These are phyloP conservation scores for Agrypnus murinus DNA, from an alignment of 2,888 invertebrate species.

Conservation along the genomic window DNA sequence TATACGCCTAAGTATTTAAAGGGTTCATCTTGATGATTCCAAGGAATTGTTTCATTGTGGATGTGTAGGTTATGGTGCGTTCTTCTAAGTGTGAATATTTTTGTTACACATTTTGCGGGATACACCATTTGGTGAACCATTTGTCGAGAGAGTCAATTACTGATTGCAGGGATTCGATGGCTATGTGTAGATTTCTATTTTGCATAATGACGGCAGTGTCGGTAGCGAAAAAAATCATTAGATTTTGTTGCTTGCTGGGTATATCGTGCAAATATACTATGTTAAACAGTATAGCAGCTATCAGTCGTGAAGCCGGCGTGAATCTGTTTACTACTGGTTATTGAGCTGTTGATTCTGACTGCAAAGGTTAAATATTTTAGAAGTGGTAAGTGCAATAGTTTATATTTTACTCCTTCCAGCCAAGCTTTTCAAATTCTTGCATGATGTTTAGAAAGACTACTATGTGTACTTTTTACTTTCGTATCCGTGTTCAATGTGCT, in stretches of 20 bases:
- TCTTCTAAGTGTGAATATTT: neutral
- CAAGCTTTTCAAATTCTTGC: neutral
- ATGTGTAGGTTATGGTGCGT: neutral
- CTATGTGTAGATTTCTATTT: constrained; percentile 3
- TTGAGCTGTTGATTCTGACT: constrained; percentile 7
- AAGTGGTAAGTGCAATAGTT: neutral
- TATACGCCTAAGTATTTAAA: no score
- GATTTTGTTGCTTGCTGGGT: neutral
- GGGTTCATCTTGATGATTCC: no score
- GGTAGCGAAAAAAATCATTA: constrained; percentile 3
- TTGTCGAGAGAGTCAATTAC: neutral
- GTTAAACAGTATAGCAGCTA: neutral
- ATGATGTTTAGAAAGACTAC: neutral
- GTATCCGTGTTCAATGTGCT: constrained; percentile 2
- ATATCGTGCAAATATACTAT: neutral
- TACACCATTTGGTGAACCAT: constrained; percentile 5
- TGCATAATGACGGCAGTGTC: neutral
- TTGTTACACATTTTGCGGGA: constrained; percentile 5
- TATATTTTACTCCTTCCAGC: neutral
- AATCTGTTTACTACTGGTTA: constrained; percentile 3
- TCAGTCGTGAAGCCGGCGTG: neutral
- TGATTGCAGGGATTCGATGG: neutral
- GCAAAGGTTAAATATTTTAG: neutral
- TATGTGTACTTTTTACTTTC: no score
- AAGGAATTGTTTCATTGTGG: no score